Evolutionary conservation across 2,888 invertebrate species (phyloP).

Genomic region (Automeris io): DNA sequence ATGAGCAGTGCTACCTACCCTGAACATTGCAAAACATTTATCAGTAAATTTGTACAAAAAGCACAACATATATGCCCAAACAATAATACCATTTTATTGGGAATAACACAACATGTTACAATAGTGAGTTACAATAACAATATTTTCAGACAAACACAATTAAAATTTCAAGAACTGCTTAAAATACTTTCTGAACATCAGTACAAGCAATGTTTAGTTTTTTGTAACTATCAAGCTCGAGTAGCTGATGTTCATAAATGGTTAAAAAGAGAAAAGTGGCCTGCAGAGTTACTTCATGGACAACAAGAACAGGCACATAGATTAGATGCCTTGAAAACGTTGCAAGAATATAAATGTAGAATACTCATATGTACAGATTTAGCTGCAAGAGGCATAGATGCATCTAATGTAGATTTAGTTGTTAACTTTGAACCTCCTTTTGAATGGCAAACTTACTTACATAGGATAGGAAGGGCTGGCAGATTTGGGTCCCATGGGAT

Average conservation of each 20-base stretch:
- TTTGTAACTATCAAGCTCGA: conserved; percentile 91
- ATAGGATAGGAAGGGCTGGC: conserved; percentile 97
- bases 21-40: conserved; percentile 81
- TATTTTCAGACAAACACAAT: conserved; percentile 79
- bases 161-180: conserved; percentile 80
- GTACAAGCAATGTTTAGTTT: conserved; percentile 94
- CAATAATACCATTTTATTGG: conserved; percentile 79
- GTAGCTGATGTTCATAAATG: conserved; percentile 86
- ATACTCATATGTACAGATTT: conserved; percentile 94
- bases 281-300: conserved; percentile 86
- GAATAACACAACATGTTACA: conserved; percentile 86
- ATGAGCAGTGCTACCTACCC: conserved; percentile 96
- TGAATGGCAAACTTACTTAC: conserved; percentile 90
- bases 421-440: conserved; percentile 93
- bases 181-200: conserved; percentile 82
- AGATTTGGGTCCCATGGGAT: conserved; percentile 92
- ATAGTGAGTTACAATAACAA: conserved; percentile 79
- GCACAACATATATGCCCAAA: conserved; percentile 87
- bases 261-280: conserved; percentile 85
- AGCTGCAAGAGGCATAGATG: conserved; percentile 96
- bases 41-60: conserved; percentile 86
- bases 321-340: conserved; percentile 83
- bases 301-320: conserved; percentile 88
- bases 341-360: conserved; percentile 88
- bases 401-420: conserved; percentile 93